Evolutionary conservation across 2,888 invertebrate species (phyloP).

Genomic region (Rotaria socialis): DNA sequence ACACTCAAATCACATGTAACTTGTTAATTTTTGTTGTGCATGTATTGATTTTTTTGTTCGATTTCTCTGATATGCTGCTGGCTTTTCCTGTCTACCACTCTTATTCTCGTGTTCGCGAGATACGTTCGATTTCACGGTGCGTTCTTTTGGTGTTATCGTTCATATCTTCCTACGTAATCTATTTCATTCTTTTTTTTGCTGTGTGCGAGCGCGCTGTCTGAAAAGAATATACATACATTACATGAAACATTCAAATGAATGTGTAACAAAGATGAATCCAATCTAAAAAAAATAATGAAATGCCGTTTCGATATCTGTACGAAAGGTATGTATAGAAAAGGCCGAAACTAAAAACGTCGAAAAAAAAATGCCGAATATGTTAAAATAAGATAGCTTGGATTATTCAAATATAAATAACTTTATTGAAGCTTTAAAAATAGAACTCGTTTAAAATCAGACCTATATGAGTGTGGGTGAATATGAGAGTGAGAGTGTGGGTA

Average conservation of each 20-base stretch:
- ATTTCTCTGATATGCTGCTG: background rate
- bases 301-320: too few species aligned
- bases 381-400: too few species aligned
- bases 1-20: background rate
- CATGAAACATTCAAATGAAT: background rate
- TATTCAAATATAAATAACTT: too few species aligned
- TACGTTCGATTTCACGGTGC: background rate
- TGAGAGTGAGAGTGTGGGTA: too few species aligned
- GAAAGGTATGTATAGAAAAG: too few species aligned
- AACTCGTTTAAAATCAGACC: too few species aligned
- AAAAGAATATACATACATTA: conserved; percentile 15
- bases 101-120: background rate
- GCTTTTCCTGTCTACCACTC: background rate
- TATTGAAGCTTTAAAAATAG: too few species aligned
- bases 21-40: conserved; percentile 3
- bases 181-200: conserved; percentile 19
- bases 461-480: too few species aligned
- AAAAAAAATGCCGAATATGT: too few species aligned
- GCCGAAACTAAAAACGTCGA: too few species aligned
- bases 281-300: background rate
- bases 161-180: background rate
- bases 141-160: conserved; percentile 15
- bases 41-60: background rate
- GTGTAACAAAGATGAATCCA: background rate
- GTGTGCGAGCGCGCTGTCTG: conserved; percentile 22